These are phyloP conservation scores for Drosophila tsacasi DNA, from an alignment of 1,140 invertebrate species.

Conservation along the genomic window DNA sequence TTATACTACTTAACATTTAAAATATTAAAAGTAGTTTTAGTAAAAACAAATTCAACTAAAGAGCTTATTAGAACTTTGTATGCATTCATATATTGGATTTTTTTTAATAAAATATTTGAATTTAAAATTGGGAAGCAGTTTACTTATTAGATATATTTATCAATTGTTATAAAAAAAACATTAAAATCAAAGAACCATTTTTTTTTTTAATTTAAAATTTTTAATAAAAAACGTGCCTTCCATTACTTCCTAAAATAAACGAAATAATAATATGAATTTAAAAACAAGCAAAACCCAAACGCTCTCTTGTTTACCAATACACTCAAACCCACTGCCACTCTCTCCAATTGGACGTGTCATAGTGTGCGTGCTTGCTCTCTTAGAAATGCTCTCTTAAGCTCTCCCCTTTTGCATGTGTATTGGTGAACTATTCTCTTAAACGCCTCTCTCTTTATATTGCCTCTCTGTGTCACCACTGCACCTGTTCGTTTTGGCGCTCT, in stretches of 20 bases:
- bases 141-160: no score
- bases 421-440: conserved; percentile 56
- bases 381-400: conserved; percentile 54
- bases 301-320: conserved; percentile 61
- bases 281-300: neutral
- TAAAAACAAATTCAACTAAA: no score
- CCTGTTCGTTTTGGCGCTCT: conserved; percentile 62
- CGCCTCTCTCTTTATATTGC: conserved; percentile 26
- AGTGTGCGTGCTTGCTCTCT: conserved; percentile 67
- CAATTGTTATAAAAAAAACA: no score
- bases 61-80: no score
- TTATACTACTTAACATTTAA: no score
- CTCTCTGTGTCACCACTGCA: conserved; percentile 38
- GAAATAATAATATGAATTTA: neutral
- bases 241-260: neutral
- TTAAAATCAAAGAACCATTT: neutral
- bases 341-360: conserved; percentile 31
- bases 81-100: no score
- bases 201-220: neutral
- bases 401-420: conserved; percentile 46
- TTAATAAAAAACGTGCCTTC: no score
- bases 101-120: no score
- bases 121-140: no score
- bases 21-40: no score
- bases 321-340: conserved; percentile 23